phyloP scores from a whole-genome alignment of 2,113 vertebrate genomes.

The Cryptomyrus ogoouensis region DNA sequence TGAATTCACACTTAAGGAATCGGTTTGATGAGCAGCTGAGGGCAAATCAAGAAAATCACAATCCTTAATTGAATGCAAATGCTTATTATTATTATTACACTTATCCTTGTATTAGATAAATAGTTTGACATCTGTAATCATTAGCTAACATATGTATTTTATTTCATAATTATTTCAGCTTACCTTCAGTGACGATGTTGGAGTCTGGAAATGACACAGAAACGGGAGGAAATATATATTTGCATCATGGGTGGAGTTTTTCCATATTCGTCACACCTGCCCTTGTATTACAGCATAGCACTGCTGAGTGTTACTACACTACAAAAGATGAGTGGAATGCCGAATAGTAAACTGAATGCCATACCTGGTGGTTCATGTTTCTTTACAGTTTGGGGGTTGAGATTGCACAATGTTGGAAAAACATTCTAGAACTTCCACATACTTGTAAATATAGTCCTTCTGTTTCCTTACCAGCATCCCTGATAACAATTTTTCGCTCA shows the following conservation, averaged over 20 bases:
- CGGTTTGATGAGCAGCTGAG: neutral
- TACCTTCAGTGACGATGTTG: neutral
- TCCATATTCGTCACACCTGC: too few species aligned
- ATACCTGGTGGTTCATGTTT: too few species aligned
- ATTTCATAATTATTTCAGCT: neutral
- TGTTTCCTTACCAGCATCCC: too few species aligned
- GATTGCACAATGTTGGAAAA: too few species aligned
- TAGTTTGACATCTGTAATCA: neutral
- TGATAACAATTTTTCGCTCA: too few species aligned
- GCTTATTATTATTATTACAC: neutral
- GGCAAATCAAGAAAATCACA: neutral
- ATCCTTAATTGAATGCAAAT: neutral
- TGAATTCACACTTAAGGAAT: neutral
- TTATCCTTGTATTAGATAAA: neutral
- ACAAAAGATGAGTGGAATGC: neutral
- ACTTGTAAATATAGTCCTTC: too few species aligned
- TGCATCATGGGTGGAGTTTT: too few species aligned
- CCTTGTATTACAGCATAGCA: neutral
- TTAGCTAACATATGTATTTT: neutral
- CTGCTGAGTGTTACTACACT: neutral
- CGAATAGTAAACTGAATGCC: too few species aligned
- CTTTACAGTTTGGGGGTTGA: too few species aligned
- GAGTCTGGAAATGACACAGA: too few species aligned
- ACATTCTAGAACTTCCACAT: too few species aligned
- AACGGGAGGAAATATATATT: too few species aligned